phyloP scores from a whole-genome alignment of 2,113 vertebrate species.

The Cebidichthys violaceus region DNA sequence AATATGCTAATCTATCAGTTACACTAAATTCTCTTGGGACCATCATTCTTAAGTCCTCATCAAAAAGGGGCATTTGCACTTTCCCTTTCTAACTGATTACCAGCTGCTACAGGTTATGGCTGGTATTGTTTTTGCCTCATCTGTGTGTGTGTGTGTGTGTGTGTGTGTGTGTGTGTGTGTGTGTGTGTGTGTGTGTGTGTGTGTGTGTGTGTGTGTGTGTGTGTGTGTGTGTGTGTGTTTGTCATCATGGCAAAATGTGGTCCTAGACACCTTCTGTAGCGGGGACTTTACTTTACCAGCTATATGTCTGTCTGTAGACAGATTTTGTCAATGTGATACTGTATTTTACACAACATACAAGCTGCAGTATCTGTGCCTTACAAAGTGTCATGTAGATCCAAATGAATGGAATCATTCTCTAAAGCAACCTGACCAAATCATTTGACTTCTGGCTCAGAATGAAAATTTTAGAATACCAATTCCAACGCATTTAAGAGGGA shows the following conservation, averaged over 20 bases:
- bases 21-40: not conserved
- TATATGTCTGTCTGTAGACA: not conserved
- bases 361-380: not conserved
- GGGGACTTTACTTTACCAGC: not conserved
- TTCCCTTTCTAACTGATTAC: slow-evolving; percentile 17
- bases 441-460: not conserved
- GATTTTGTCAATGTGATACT: not conserved
- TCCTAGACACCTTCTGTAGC: not conserved
- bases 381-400: not conserved
- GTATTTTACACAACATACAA: not conserved
- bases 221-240: too few species aligned
- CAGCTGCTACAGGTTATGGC: not conserved
- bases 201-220: too few species aligned
- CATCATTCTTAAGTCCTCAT: slow-evolving; percentile 15
- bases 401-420: not conserved
- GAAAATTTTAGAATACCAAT: not conserved
- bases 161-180: too few species aligned
- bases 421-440: not conserved
- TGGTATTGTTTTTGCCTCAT: not conserved
- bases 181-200: too few species aligned
- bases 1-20: not conserved
- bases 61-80: slow-evolving; percentile 5
- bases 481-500: not conserved
- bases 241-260: not conserved
- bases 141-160: too few species aligned